Base-by-base conservation (phyloP, 2,888 invertebrate species). In the Exephanes ischioxanthus region DNA sequence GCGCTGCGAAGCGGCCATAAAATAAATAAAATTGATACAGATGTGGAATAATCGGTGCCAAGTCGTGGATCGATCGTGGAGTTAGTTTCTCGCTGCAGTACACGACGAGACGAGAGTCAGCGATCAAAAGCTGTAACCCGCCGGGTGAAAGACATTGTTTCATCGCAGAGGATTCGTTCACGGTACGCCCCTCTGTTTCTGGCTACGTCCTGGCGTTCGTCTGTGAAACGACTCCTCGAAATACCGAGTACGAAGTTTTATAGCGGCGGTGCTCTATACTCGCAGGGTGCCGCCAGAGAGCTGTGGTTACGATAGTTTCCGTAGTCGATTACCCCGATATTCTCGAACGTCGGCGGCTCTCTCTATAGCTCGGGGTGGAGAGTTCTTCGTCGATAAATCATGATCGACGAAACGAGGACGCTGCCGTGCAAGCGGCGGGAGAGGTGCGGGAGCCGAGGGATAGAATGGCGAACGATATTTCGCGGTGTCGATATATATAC, bases 361-460 rank as follows among this genome's bases (percentile, higher is more conserved):
- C 58, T 26, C 58, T 58, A 22, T 58, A 76, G 61, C 63, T 78
- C 70, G 70, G 73, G 77, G 45, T 67, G 70, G 67, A 78, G 83
- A 83, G 71, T 76, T 80, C 80, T 33, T 77, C 77, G 73, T 80
- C 83, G 76, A 85, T 85, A 85, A 85, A 85, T 85, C 83, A 85
- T 83, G 85, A 85, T 85, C 85, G 85, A 83, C 83, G 85, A 85
- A 85, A 85, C 77, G 83, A 63, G 85, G 79, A 83, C 76, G 71
- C 68, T 58, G 67, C 53, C 67, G 68, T 26, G 76, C 66, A 22
- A 1, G 58, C 58, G 73, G 19, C n/a, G 37, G 30, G 58, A 63
- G 66, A 30, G 19, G 53, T 19, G 75, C 51, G 41, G 63, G 61
- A 51, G 58, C 58, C 55, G 63, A 76, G 76, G 70, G 70, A 80